A percentile compares a stretch with the other conserved stretches of the same genome.
These are phyloP conservation scores for Sminthurides aquaticus DNA, from an alignment of 2,888 invertebrate species.

Conservation along the genomic window DNA sequence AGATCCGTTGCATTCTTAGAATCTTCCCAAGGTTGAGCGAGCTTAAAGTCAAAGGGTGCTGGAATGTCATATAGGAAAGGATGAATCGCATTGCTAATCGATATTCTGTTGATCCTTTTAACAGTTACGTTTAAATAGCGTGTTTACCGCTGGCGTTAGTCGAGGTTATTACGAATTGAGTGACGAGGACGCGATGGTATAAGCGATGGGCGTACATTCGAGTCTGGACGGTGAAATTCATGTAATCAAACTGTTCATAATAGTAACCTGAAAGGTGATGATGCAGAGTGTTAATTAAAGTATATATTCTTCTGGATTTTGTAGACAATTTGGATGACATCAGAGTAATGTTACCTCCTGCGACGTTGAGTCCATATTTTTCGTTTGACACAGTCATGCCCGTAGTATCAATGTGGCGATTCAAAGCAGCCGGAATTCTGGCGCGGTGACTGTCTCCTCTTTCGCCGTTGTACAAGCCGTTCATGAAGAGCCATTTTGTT, in stretches of 20 bases:
- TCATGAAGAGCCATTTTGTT: constrained; percentile 41
- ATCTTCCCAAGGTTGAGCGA: background rate
- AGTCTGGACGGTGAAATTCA: constrained; percentile 27
- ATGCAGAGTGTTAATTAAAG: background rate
- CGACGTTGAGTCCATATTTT: constrained; percentile 1
- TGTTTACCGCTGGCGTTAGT: constrained; percentile 12
- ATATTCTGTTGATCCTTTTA: too few relatives aligned
- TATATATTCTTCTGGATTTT: too few relatives aligned
- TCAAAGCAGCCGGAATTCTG: constrained; percentile 39
- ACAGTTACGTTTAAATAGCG: too few relatives aligned
- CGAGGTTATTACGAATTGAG: constrained; percentile 29
- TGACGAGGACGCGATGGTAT: constrained; percentile 36
- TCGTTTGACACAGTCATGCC: too few relatives aligned
- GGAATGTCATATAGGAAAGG: too few relatives aligned
- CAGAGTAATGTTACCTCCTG: background rate
- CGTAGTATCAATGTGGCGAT: constrained; percentile 23
- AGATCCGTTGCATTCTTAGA: background rate
- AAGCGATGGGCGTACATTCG: constrained; percentile 40
- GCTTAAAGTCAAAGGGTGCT: background rate
- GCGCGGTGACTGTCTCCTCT: constrained; percentile 42
- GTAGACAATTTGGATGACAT: too few relatives aligned
- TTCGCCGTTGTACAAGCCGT: constrained; percentile 42
- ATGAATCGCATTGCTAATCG: too few relatives aligned
- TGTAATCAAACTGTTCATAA: constrained; percentile 20
- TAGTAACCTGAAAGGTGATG: constrained; percentile 27